A percentile compares a stretch with the other conserved stretches of the same genome.
phyloP scores from a whole-genome alignment of 2,113 vertebrate genomes.

The Ochotona princeps region DNA sequence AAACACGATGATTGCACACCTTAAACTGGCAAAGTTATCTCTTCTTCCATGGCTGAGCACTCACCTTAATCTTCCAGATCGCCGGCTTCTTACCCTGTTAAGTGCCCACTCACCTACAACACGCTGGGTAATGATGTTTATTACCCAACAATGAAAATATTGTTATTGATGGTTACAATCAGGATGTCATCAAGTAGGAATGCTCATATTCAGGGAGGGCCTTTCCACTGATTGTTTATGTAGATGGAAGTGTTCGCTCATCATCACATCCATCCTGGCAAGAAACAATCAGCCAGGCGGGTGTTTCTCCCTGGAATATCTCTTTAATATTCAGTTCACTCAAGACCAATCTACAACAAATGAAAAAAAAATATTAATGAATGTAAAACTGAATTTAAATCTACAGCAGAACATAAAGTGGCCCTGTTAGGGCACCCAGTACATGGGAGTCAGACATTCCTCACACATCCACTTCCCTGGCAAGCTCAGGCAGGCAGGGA shows the following conservation, averaged over 20 bases:
- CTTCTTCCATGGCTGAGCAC: not conserved
- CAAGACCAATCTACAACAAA: constrained; percentile 57
- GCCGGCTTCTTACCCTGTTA: not conserved
- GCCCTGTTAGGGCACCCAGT: not conserved
- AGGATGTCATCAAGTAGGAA: constrained; percentile 62
- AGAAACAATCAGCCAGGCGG: constrained; percentile 66
- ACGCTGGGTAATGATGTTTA: constrained; percentile 66
- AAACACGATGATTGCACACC: not conserved
- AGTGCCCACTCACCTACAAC: constrained; percentile 68
- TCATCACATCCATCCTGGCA: constrained; percentile 67
- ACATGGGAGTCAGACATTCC: rapidly evolving
- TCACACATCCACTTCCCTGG: rapidly evolving
- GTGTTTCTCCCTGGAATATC: constrained; percentile 58
- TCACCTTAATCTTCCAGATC: not conserved
- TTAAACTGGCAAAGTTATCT: not conserved
- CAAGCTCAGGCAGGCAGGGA: rapidly evolving
- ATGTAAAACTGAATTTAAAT: constrained; percentile 36
- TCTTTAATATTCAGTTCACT: constrained; percentile 77
- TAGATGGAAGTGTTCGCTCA: constrained; percentile 64
- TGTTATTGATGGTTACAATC: constrained; percentile 73
- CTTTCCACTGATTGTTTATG: constrained; percentile 74
- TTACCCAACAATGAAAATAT: constrained; percentile 65
- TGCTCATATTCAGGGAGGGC: not conserved
- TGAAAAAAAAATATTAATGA: not conserved
- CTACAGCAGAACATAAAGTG: not conserved